Evolutionary conservation across 2,113 vertebrate species (phyloP).

Genomic region (Machaerirhynchus nigripectus): DNA sequence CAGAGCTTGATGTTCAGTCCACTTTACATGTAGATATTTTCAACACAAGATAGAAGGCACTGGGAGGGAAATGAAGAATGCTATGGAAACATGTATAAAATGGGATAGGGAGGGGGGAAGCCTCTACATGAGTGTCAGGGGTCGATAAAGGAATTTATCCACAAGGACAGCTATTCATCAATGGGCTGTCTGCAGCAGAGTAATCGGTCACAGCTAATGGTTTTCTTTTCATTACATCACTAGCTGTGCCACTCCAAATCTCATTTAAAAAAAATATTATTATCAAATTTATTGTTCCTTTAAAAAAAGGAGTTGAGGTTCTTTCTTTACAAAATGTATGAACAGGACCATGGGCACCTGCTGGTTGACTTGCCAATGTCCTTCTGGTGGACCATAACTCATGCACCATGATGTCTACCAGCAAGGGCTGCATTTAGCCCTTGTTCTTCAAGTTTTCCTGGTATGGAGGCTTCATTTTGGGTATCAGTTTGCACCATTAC

Average conservation of each 20-base stretch:
- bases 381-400: neutral
- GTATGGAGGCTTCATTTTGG: neutral
- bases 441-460: neutral
- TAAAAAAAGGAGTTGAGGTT: neutral
- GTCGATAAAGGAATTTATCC: neutral
- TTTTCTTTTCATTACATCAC: neutral
- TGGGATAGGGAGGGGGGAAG: neutral
- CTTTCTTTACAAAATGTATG: neutral
- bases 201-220: neutral
- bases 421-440: neutral
- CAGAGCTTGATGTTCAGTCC: neutral
- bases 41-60: neutral
- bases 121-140: neutral
- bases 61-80: neutral
- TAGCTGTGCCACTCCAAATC: neutral
- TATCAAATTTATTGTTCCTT: neutral
- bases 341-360: fast-evolving
- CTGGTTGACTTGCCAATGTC: neutral
- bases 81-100: neutral
- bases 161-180: neutral
- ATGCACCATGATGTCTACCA: neutral
- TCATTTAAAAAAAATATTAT: neutral
- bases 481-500: neutral
- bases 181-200: neutral
- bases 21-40: neutral